phyloP scores from a whole-genome alignment of 1,140 invertebrate genomes.

The Ctenoplectra terminalis region DNA sequence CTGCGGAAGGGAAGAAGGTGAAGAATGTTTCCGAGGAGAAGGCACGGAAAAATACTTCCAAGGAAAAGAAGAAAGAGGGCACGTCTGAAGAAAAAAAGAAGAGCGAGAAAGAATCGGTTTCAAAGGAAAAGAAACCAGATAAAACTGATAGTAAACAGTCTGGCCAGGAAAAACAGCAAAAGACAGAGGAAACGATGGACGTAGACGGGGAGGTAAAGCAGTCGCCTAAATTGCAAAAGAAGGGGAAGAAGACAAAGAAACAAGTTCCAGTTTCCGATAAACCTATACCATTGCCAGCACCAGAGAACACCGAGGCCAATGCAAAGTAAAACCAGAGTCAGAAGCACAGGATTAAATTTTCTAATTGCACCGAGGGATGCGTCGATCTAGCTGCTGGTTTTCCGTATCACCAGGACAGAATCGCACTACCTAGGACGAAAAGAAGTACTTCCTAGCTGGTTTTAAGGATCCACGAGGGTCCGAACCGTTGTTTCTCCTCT shows the following conservation, averaged over 20 bases:
- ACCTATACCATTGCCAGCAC: constrained; percentile 74
- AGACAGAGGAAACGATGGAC: constrained; percentile 48
- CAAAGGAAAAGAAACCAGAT: neutral
- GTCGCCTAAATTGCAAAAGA: constrained; percentile 69
- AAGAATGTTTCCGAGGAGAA: constrained; percentile 2
- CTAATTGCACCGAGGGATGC: neutral
- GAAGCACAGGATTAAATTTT: neutral
- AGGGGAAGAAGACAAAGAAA: constrained; percentile 75
- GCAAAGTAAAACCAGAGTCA: constrained; percentile 21
- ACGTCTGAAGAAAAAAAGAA: constrained; percentile 8
- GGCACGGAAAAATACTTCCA: neutral
- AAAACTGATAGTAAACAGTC: neutral
- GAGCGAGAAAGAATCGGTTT: constrained; percentile 1
- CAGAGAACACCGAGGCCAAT: constrained; percentile 30
- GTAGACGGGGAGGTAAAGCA: constrained; percentile 15
- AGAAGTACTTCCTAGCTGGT: neutral
- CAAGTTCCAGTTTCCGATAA: constrained; percentile 73
- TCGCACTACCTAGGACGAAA: neutral
- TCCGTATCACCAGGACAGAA: neutral
- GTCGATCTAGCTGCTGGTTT: neutral
- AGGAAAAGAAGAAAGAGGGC: neutral
- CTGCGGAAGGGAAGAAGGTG: neutral
- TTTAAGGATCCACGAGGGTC: no score
- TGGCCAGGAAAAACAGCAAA: neutral
- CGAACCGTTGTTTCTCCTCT: neutral